Conservation (phyloP, 2,113 vertebrate genomes). For the Paratilapia polleni region DNA sequence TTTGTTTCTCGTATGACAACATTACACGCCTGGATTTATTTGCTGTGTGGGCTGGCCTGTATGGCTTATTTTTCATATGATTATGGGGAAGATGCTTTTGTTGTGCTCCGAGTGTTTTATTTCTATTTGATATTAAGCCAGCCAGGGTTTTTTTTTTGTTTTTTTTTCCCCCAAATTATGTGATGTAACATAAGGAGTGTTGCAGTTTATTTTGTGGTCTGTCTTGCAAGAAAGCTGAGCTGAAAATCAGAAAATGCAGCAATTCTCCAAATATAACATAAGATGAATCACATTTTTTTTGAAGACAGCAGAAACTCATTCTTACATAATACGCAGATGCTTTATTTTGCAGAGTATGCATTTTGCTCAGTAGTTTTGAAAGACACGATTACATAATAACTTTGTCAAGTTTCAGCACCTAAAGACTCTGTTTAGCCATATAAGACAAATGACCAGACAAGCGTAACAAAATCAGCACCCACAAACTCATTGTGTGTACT, state of each 20-base stretch:
- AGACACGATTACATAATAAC: background rate
- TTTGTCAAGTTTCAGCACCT: background rate
- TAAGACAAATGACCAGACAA: slow-evolving; percentile 24
- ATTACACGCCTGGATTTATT: background rate
- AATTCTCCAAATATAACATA: background rate
- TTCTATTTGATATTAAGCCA: background rate
- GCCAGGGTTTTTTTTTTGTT: too few relatives aligned
- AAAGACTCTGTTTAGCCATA: slow-evolving; percentile 3
- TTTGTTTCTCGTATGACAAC: background rate
- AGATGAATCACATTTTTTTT: background rate
- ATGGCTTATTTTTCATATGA: background rate
- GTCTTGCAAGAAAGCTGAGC: background rate
- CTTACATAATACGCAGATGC: background rate
- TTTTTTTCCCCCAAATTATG: background rate
- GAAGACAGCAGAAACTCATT: background rate
- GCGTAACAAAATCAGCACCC: slow-evolving; percentile 31
- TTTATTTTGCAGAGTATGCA: background rate
- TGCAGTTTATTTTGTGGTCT: background rate
- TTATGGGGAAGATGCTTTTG: background rate
- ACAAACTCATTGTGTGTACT: slow-evolving; percentile 36
- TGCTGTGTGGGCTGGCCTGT: background rate
- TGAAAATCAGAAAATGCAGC: background rate
- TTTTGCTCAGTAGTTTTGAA: background rate
- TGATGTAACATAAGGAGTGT: slow-evolving; percentile 8
- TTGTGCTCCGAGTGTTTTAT: background rate